Percentiles rank a stretch among this genome's conserved stretches.
phyloP scores from a whole-genome alignment of 2,888 invertebrate genomes.

The Drosophila histrio region DNA sequence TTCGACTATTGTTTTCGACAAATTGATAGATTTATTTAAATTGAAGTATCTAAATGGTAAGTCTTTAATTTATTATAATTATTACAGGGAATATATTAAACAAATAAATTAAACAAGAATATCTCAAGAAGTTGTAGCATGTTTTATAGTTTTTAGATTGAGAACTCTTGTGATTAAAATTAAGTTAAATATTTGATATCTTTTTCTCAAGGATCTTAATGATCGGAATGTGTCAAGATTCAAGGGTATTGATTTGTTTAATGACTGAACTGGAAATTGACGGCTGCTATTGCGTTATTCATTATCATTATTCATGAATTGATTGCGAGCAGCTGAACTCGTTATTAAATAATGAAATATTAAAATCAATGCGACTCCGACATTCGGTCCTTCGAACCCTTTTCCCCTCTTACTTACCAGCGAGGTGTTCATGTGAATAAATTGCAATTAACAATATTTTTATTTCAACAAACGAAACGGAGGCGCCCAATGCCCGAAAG shows the following conservation, averaged over 20 bases:
- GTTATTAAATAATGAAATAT: constrained; percentile 75
- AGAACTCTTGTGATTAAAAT: no score
- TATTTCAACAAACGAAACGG: constrained; percentile 73
- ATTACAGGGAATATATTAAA: no score
- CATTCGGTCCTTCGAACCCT: not conserved
- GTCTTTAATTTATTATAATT: no score
- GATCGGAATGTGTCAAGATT: not conserved
- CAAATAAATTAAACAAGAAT: no score
- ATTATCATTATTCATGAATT: constrained; percentile 13
- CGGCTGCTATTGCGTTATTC: constrained; percentile 19
- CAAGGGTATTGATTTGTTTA: not conserved
- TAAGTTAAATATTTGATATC: no score
- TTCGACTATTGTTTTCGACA: no score
- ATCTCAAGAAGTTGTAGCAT: no score
- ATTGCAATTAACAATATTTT: constrained; percentile 82
- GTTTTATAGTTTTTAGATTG: no score
- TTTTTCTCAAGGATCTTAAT: no score
- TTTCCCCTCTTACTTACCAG: not conserved
- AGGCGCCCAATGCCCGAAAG: constrained; percentile 29
- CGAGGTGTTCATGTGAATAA: constrained; percentile 82
- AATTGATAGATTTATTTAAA: no score
- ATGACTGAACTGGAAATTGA: not conserved
- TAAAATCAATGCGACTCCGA: constrained; percentile 58
- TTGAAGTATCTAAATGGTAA: no score
- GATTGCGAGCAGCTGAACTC: not conserved